These are phyloP conservation scores for Erpobdella octoculata DNA, from an alignment of 2,888 invertebrate species.

Conservation along the genomic window DNA sequence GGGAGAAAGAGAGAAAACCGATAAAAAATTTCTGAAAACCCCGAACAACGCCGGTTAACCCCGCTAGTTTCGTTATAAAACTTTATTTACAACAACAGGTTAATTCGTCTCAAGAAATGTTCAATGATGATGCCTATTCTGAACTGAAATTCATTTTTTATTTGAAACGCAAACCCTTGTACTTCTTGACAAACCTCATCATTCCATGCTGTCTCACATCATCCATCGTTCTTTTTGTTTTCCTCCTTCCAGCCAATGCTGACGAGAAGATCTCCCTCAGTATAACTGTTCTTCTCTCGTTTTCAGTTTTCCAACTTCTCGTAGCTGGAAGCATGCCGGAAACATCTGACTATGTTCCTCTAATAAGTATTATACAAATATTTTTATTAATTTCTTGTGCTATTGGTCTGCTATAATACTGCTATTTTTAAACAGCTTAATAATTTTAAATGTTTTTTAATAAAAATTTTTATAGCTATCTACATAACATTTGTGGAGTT, in stretches of 20 bases:
- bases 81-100: not conserved
- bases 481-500: not conserved
- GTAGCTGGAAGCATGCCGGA: conserved; percentile 41
- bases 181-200: conserved; percentile 42
- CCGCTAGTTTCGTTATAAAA: too few species aligned
- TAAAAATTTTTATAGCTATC: not conserved
- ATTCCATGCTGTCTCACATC: conserved; percentile 43
- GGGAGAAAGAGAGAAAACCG: too few species aligned
- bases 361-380: too few species aligned
- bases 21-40: too few species aligned
- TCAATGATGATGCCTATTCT: not conserved
- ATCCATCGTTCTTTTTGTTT: conserved; percentile 40
- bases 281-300: conserved; percentile 41
- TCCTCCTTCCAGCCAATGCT: conserved; percentile 41
- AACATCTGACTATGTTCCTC: conserved; percentile 40
- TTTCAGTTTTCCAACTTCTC: conserved; percentile 42
- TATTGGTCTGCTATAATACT: too few species aligned
- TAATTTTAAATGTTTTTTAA: not conserved
- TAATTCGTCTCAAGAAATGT: not conserved
- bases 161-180: conserved; percentile 35
- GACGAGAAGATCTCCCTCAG: conserved; percentile 43
- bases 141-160: conserved; percentile 1
- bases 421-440: not conserved
- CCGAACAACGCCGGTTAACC: too few species aligned
- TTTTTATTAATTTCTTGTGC: too few species aligned